Evolutionary conservation across 2,113 vertebrate species (phyloP), one percentile per base, ranked within the genome.

Genomic region (Ursus arctos): DNA sequence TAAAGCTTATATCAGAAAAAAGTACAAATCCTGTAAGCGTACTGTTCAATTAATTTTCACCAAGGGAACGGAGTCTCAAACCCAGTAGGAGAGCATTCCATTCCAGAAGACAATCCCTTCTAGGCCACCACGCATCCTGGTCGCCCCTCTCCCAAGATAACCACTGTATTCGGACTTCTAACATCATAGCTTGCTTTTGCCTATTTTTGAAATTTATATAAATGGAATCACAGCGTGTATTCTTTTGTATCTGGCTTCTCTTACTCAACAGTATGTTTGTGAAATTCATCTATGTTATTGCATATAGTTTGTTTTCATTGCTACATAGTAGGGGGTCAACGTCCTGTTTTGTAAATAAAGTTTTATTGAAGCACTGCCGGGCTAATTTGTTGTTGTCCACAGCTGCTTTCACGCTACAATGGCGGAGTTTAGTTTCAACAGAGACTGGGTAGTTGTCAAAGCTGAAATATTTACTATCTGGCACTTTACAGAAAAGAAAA

Each of bases 331-430:
- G 65, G 10, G 2, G 6, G 9, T 26, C 72, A 93, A 33, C 1
- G 11, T 92, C 63, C 16, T 76, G 6, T 36, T 94, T 95, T 94
- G 11, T 61, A 55, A 94, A 88, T 90, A 79, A 92, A 92, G n/a
- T 77, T 94, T 93, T 53, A 67, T 21, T 59, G 28, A 31, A 67
- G 43, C n/a, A 36, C 9, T 3, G 6, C 14, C 71, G 81, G 63
- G 33, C 7, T 92, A 16, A 72, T 61, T 77, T 36, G 3, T 51
- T 82, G 59, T 53, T 61, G 31, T 90, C 79, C 77, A 13, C 13
- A 74, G 43, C 2, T 53, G 4, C 21, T 91, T 91, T 88, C 15
- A 40, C 7, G 47, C 8, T 7, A 3, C 7, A 53, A 1, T n/a
- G 33, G 15, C 15, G 53, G 65, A 72, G 31, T 33, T 31, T 22